Evolutionary conservation across 2,888 invertebrate genomes (phyloP), one percentile per base, ranked within the genome.

Genomic region (Acrobeloides nanus): DNA sequence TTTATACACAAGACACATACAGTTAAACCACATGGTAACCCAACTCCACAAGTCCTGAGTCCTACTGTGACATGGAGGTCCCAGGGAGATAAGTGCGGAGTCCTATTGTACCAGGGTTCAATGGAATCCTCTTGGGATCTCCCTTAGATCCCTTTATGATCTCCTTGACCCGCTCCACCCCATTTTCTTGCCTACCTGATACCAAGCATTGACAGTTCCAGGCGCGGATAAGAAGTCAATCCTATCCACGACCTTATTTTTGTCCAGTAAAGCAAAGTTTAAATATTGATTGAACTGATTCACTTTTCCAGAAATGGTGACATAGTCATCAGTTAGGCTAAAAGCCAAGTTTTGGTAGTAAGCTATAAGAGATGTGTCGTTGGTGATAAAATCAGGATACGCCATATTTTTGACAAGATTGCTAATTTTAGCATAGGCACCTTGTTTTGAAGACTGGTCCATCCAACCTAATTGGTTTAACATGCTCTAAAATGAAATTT

Each of bases 391-490:
- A 40, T 69, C 68, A 8, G 68, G 67, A 39, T 57, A 69, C 20
- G 64, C 66, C 33, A 69, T 59, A 50, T 69, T 69, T 42, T 64
- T 62, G 20, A 65, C 66, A 12, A 69, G 56, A 33, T 65, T 64
- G 35, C 64, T 58, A 35, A 69, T 62, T 49, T 69, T 69, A 25
- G 44, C 46, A 50, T 64, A 66, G 6, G 68, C 66, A 24, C 56
- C 57, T 21, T 49, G 46, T 48, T 68, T 69, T 1, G 66, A 59
- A 23, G 55, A 49, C 1, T 34, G 17, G 6, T 52, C 46, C 69
- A 69, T 69, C 69, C 69, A 69, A 18, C 51, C 41, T 34, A 69
- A 52, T 38, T 64, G 62, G 38, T 66, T 63, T 33, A 69, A 56
- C 66, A 67, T 67, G 20, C 59, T 59, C 49, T 49, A 23, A 35